Percentiles rank a stretch among this genome's conserved stretches.
Conservation (phyloP, 2,888 invertebrate genomes). For the Lochmaea crataegi region DNA sequence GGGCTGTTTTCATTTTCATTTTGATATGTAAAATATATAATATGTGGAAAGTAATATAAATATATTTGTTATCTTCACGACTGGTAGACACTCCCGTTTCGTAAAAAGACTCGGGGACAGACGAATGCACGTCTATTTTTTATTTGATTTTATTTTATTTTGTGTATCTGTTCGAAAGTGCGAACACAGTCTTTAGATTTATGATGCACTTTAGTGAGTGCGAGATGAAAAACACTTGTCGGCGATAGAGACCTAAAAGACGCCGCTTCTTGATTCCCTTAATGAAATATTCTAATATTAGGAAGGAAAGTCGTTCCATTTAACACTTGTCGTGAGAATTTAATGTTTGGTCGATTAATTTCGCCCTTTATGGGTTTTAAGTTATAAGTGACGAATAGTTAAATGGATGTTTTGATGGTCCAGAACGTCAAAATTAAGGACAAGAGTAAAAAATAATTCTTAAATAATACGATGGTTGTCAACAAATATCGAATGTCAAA, state of each 20-base stretch:
- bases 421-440: not conserved
- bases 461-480: too few species aligned
- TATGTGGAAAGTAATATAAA: too few species aligned
- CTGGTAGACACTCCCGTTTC: slow-evolving; percentile 34
- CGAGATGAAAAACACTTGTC: slow-evolving; percentile 45
- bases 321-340: slow-evolving; percentile 44
- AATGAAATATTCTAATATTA: slow-evolving; percentile 55
- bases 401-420: not conserved
- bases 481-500: too few species aligned
- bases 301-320: slow-evolving; percentile 45
- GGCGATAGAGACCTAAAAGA: slow-evolving; percentile 40
- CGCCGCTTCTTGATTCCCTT: slow-evolving; percentile 42
- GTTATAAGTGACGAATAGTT: not conserved
- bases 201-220: slow-evolving; percentile 43
- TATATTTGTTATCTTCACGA: slow-evolving; percentile 26
- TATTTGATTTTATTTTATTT: slow-evolving; percentile 32
- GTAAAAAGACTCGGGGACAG: slow-evolving; percentile 39
- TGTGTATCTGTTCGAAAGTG: slow-evolving; percentile 43
- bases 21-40: too few species aligned
- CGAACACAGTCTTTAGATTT: slow-evolving; percentile 46
- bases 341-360: slow-evolving; percentile 24
- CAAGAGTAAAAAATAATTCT: not conserved
- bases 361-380: not conserved
- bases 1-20: too few species aligned
- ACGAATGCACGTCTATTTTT: slow-evolving; percentile 25